Evolutionary conservation across 2,113 vertebrate genomes (phyloP).

Genomic region (Macaca mulatta): DNA sequence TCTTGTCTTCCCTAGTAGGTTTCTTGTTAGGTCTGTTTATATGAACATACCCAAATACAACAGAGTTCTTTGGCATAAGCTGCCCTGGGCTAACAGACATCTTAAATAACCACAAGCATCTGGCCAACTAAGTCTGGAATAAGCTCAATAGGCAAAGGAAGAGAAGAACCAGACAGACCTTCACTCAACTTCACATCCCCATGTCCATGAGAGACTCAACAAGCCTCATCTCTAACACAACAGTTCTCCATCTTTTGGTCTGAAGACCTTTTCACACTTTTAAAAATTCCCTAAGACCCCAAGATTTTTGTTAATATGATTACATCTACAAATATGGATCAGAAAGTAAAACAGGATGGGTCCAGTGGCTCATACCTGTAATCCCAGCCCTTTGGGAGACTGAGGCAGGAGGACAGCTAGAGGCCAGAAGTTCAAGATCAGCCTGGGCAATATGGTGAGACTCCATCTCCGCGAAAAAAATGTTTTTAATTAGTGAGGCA

Average conservation of each 20-base stretch:
- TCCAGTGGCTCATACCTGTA: not conserved
- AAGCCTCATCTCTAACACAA: slow-evolving; percentile 20
- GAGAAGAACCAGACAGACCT: not conserved
- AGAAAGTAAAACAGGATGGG: not conserved
- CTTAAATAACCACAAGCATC: not conserved
- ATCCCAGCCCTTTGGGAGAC: not conserved
- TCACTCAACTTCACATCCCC: not conserved
- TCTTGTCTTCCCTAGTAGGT: not conserved
- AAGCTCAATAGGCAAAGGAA: not conserved
- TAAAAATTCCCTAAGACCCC: not conserved
- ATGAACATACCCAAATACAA: not conserved
- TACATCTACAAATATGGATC: not conserved
- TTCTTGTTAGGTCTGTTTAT: not conserved
- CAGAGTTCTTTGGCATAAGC: not conserved
- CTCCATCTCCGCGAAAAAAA: not conserved
- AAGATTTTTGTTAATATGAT: not conserved
- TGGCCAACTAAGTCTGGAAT: not conserved
- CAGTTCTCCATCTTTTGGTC: not conserved
- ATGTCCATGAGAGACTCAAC: not conserved
- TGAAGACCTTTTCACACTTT: not conserved
- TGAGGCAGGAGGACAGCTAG: not conserved
- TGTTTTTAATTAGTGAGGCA: not conserved
- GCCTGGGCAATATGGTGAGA: not conserved
- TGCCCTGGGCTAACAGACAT: not conserved
- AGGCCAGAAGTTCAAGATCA: not conserved